A percentile compares a stretch with the other conserved stretches of the same genome.
phyloP scores from a whole-genome alignment of 2,888 invertebrate genomes.

The Sussaba pulchella region DNA sequence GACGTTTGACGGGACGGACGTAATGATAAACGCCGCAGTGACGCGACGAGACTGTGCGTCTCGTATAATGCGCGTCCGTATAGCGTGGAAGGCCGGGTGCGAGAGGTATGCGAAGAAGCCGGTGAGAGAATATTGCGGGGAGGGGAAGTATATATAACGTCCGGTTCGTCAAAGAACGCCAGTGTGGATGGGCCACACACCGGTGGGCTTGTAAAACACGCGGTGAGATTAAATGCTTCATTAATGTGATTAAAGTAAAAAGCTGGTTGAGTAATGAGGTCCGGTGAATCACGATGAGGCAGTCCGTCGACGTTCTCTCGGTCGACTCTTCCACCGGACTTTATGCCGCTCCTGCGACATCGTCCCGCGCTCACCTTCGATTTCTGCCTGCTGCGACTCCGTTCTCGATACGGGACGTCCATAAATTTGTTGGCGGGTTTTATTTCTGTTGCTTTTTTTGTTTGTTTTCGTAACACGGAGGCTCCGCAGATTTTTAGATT shows the following conservation, averaged over 20 bases:
- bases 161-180: conserved; percentile 63
- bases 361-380: conserved; percentile 55
- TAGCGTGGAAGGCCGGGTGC: not conserved
- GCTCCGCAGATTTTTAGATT: conserved; percentile 34
- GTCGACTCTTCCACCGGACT: conserved; percentile 44
- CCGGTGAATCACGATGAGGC: conserved; percentile 82
- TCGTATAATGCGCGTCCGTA: not conserved
- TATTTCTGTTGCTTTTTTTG: not conserved
- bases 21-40: not conserved
- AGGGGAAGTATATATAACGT: conserved; percentile 11
- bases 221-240: conserved; percentile 84
- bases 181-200: conserved; percentile 82
- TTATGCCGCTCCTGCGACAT: conserved; percentile 22
- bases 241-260: conserved; percentile 85
- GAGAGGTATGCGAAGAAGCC: conserved; percentile 13
- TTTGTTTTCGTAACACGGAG: conserved; percentile 27
- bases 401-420: conserved; percentile 50
- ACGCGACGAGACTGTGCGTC: not conserved
- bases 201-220: conserved; percentile 83
- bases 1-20: conserved; percentile 8
- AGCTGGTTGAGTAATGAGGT: conserved; percentile 83
- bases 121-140: conserved; percentile 7
- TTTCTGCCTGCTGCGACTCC: conserved; percentile 59
- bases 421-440: conserved; percentile 50
- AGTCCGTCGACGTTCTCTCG: conserved; percentile 64